Conservation (phyloP, 2,113 vertebrate genomes). For the Nothocercus nigrocapillus region DNA sequence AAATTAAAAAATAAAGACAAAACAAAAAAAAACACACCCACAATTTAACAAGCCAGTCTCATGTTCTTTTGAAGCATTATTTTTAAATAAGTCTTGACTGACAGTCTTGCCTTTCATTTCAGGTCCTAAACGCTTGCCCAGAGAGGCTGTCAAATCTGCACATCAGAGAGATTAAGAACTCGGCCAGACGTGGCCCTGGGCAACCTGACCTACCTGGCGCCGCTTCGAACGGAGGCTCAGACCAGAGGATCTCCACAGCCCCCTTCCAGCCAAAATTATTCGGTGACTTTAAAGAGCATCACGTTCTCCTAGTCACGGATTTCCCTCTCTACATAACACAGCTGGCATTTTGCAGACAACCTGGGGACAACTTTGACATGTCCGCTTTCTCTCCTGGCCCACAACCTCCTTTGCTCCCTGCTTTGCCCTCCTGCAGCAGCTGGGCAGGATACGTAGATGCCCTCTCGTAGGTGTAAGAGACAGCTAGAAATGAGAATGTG, state of each 20-base stretch:
- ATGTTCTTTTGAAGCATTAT: not conserved
- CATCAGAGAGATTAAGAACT: not conserved
- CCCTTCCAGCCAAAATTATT: not conserved
- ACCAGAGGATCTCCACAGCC: not conserved
- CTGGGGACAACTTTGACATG: rapidly evolving
- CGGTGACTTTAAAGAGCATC: rapidly evolving
- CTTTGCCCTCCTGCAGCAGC: rapidly evolving
- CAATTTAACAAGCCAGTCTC: not conserved
- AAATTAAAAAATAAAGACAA: not conserved
- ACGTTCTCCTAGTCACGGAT: rapidly evolving
- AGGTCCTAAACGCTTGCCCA: no score
- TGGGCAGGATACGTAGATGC: rapidly evolving
- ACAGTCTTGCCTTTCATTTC: not conserved
- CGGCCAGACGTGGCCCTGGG: rapidly evolving
- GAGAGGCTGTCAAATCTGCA: not conserved
- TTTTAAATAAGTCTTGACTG: not conserved
- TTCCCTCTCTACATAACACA: rapidly evolving
- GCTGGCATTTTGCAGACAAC: not conserved
- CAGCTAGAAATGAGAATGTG: not conserved
- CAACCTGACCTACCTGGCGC: not conserved
- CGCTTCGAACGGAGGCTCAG: rapidly evolving
- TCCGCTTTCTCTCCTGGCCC: not conserved
- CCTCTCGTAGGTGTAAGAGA: not conserved
- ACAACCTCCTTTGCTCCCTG: not conserved
- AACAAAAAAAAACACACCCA: no score